A percentile compares a stretch with the other conserved stretches of the same genome.
These are phyloP conservation scores for Chascanopsetta lugubris DNA, from an alignment of 2,113 vertebrate genomes.

Conservation along the genomic window DNA sequence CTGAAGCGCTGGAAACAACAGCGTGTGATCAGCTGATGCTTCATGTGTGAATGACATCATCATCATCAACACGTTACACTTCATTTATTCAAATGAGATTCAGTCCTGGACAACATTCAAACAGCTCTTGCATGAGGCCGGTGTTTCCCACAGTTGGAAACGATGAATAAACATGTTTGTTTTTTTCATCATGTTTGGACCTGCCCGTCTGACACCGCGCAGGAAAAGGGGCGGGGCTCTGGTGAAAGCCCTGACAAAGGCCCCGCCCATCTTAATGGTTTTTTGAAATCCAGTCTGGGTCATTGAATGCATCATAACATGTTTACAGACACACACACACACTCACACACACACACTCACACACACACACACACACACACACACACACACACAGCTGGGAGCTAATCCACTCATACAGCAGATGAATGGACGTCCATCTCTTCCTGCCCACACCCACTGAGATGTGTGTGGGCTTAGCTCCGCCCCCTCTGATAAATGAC, in stretches of 20 bases:
- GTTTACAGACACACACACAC: conserved; percentile 34
- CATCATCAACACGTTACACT: too few relatives aligned
- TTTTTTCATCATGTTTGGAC: conserved; percentile 58
- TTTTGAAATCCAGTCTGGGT: conserved; percentile 39
- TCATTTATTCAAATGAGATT: too few relatives aligned
- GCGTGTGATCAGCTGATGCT: conserved; percentile 14
- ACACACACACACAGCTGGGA: conserved; percentile 39
- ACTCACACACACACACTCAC: conserved; percentile 24
- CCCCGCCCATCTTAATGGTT: conserved; percentile 42
- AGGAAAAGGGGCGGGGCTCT: conserved; percentile 29
- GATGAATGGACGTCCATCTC: conserved; percentile 44
- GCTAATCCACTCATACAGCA: conserved; percentile 21
- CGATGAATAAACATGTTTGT: too few relatives aligned
- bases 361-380: conserved; percentile 28
- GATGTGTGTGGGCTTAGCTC: conserved; percentile 47
- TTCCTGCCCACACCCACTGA: conserved; percentile 43
- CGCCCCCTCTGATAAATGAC: conserved; percentile 50
- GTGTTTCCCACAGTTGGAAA: background rate
- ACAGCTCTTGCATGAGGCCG: background rate
- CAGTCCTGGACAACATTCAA: too few relatives aligned
- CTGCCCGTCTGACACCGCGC: conserved; percentile 49
- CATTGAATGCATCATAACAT: conserved; percentile 46
- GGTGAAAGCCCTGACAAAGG: conserved; percentile 4
- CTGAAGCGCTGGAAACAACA: conserved; percentile 22
- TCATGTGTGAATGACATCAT: conserved; percentile 1